Conservation (phyloP, 1,140 invertebrate genomes). For the Vanessa atalanta region DNA sequence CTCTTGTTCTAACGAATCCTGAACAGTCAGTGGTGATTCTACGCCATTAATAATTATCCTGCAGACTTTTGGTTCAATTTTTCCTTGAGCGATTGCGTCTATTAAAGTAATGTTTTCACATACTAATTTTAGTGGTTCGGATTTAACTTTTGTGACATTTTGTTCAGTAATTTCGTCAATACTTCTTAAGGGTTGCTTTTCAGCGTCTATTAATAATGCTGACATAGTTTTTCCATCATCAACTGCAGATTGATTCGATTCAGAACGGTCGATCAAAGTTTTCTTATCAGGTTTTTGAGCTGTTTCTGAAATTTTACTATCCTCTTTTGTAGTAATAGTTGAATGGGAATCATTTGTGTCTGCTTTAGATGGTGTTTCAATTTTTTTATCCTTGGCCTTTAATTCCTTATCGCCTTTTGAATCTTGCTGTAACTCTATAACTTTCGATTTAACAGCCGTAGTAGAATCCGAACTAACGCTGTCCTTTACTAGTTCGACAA, state of each 20-base stretch:
- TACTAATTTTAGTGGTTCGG: slow-evolving; percentile 51
- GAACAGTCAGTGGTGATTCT: slow-evolving; percentile 82
- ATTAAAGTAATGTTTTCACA: slow-evolving; percentile 81
- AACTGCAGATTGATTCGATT: background rate
- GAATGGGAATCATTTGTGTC: background rate
- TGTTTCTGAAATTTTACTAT: background rate
- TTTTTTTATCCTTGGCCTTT: background rate
- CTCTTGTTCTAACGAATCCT: slow-evolving; percentile 83
- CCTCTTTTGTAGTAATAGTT: background rate
- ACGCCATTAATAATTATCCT: slow-evolving; percentile 82
- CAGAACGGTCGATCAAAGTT: background rate
- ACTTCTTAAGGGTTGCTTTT: slow-evolving; percentile 71
- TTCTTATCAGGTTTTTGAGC: background rate
- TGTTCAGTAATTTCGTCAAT: slow-evolving; percentile 76
- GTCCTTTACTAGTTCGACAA: slow-evolving; percentile 71
- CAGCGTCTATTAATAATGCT: slow-evolving; percentile 66
- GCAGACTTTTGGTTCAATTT: slow-evolving; percentile 88
- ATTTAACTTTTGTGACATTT: slow-evolving; percentile 64
- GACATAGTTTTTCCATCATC: slow-evolving; percentile 59
- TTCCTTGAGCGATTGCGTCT: slow-evolving; percentile 87
- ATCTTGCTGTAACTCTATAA: background rate
- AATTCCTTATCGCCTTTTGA: background rate
- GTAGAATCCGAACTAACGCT: slow-evolving; percentile 80
- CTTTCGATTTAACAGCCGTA: slow-evolving; percentile 42
- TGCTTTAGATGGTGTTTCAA: background rate